Evolutionary conservation across 1,140 invertebrate species (phyloP).

Genomic region (Drosophila sucinea): DNA sequence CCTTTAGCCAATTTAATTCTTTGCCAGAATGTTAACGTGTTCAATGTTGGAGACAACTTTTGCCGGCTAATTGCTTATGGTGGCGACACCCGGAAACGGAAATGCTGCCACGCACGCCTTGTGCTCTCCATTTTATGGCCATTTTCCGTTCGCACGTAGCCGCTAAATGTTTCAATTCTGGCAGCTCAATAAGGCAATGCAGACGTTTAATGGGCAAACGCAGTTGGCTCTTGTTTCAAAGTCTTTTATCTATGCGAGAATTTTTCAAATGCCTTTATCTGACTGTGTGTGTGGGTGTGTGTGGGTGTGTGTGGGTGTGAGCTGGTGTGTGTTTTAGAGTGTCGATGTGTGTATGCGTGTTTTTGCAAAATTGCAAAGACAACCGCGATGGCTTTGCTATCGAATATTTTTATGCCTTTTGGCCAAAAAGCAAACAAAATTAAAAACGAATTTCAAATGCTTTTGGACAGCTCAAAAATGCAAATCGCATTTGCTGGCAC

Average conservation of each 20-base stretch:
- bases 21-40: slow-evolving; percentile 15
- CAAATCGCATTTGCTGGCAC: slow-evolving; percentile 59
- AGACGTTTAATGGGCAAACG: slow-evolving; percentile 73
- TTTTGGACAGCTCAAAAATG: slow-evolving; percentile 65
- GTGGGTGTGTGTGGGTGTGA: slow-evolving; percentile 6
- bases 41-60: slow-evolving; percentile 28
- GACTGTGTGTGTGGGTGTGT: not conserved
- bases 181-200: slow-evolving; percentile 64
- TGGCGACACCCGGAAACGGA: slow-evolving; percentile 55
- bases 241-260: slow-evolving; percentile 29
- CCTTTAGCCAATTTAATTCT: slow-evolving; percentile 18
- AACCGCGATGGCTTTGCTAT: slow-evolving; percentile 52
- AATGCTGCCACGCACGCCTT: slow-evolving; percentile 52
- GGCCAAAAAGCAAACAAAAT: slow-evolving; percentile 74
- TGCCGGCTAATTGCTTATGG: slow-evolving; percentile 63
- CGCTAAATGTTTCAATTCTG: slow-evolving; percentile 76
- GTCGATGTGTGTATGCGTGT: not conserved
- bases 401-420: slow-evolving; percentile 45
- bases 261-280: slow-evolving; percentile 29
- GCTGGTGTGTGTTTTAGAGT: not conserved
- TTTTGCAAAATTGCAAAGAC: slow-evolving; percentile 38
- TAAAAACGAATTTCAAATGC: slow-evolving; percentile 75
- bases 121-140: slow-evolving; percentile 21
- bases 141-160: slow-evolving; percentile 45
- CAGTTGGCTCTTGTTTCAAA: slow-evolving; percentile 28